These are phyloP conservation scores for Octonoba sinensis DNA, from an alignment of 2,888 invertebrate species.

Conservation along the genomic window DNA sequence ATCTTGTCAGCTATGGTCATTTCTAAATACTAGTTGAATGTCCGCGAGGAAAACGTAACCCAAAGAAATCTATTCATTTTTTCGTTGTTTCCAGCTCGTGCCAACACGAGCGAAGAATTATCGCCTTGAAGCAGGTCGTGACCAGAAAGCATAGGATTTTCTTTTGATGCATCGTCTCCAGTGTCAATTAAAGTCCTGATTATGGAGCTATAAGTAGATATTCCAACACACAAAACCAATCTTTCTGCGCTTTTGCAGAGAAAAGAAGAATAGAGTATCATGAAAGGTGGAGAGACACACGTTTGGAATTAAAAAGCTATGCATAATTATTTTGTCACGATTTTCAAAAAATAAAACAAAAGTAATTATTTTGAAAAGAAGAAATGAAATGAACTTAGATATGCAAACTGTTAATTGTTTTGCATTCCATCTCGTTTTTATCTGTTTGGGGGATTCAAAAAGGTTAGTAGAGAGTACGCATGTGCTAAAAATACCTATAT, in stretches of 20 bases:
- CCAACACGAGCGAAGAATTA: conserved; percentile 23
- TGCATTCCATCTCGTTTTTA: too few relatives aligned
- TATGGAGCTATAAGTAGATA: neutral
- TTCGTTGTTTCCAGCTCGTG: conserved; percentile 3
- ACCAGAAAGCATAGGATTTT: conserved; percentile 3
- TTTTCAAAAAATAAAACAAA: neutral
- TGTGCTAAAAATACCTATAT: too few relatives aligned
- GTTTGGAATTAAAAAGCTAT: neutral
- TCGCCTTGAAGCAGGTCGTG: conserved; percentile 19
- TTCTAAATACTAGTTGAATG: too few relatives aligned
- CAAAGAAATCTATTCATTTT: too few relatives aligned
- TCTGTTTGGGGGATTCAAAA: too few relatives aligned
- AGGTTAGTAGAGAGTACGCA: too few relatives aligned
- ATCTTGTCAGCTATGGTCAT: too few relatives aligned
- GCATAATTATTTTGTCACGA: conserved; percentile 22
- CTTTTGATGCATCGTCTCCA: conserved; percentile 8
- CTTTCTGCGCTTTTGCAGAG: conserved; percentile 5
- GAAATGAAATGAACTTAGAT: too few relatives aligned
- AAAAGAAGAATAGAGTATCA: conserved; percentile 5
- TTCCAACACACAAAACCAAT: neutral
- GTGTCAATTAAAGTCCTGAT: conserved; percentile 36
- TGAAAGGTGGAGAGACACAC: conserved; percentile 7
- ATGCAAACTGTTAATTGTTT: too few relatives aligned
- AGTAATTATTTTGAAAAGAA: too few relatives aligned
- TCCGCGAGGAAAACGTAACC: too few relatives aligned